Percentiles rank a stretch among this genome's conserved stretches.
These are phyloP conservation scores for Autographa pulchrina DNA, from an alignment of 2,888 invertebrate genomes.

Conservation along the genomic window DNA sequence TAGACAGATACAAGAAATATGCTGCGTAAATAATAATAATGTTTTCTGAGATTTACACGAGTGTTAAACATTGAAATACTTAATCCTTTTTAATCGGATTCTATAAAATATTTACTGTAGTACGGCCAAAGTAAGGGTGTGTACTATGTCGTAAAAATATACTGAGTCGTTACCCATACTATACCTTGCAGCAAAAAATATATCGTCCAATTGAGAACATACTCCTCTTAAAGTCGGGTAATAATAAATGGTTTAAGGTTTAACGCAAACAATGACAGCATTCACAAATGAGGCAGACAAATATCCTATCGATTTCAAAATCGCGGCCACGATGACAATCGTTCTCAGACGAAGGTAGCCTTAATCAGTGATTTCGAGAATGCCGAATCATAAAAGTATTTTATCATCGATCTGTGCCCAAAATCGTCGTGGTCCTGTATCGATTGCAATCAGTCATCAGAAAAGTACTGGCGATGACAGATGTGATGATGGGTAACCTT, in stretches of 20 bases:
- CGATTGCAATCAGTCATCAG: slow-evolving; percentile 53
- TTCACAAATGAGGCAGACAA: not conserved
- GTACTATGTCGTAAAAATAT: too few species aligned
- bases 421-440: slow-evolving; percentile 56
- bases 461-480: slow-evolving; percentile 47
- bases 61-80: too few species aligned
- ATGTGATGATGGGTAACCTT: not conserved
- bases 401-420: slow-evolving; percentile 59
- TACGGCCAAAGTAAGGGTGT: too few species aligned
- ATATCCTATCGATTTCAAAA: slow-evolving; percentile 53
- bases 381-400: slow-evolving; percentile 59
- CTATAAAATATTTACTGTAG: too few species aligned
- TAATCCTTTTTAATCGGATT: too few species aligned
- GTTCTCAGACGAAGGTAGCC: slow-evolving; percentile 46
- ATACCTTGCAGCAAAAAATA: too few species aligned
- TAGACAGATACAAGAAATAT: too few species aligned
- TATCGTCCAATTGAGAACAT: too few species aligned
- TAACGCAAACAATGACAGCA: not conserved
- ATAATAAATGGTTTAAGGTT: not conserved
- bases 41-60: too few species aligned
- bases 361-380: slow-evolving; percentile 56
- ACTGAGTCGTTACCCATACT: too few species aligned
- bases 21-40: too few species aligned
- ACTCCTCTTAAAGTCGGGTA: too few species aligned
- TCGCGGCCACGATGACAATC: slow-evolving; percentile 54